Conservation (phyloP, 1,140 invertebrate genomes). For the Heliconius nattereri region DNA sequence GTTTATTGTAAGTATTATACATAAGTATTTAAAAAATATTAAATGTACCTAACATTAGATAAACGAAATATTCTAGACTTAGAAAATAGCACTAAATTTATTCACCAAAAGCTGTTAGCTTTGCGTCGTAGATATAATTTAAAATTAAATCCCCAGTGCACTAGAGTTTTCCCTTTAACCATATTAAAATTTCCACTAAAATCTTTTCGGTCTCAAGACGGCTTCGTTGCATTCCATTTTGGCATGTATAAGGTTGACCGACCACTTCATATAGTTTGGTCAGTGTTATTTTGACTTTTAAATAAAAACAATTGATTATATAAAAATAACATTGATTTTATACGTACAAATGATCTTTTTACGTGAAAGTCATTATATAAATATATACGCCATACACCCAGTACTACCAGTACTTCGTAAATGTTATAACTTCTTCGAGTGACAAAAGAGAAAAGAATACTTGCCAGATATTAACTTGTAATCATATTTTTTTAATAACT, state of each 20-base stretch:
- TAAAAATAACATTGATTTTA: too few relatives aligned
- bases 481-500: too few relatives aligned
- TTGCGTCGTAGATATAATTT: constrained; percentile 40
- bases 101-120: constrained; percentile 10
- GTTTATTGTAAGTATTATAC: background rate
- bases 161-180: constrained; percentile 32
- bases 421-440: too few relatives aligned
- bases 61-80: constrained; percentile 8
- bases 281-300: background rate
- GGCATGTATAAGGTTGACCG: constrained; percentile 29
- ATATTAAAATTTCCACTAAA: constrained; percentile 55
- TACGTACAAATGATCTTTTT: too few relatives aligned
- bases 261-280: background rate
- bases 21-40: background rate
- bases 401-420: too few relatives aligned
- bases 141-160: constrained; percentile 37
- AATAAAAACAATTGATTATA: too few relatives aligned
- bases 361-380: too few relatives aligned
- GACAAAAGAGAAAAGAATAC: too few relatives aligned
- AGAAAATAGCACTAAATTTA: constrained; percentile 1
- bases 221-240: constrained; percentile 42
- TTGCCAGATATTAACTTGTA: too few relatives aligned
- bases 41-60: background rate
- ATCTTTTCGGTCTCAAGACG: constrained; percentile 43
- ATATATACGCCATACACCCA: too few relatives aligned